These are phyloP conservation scores for Pseudomyrmex flavicornis DNA, from an alignment of 1,140 invertebrate genomes.

Conservation along the genomic window DNA sequence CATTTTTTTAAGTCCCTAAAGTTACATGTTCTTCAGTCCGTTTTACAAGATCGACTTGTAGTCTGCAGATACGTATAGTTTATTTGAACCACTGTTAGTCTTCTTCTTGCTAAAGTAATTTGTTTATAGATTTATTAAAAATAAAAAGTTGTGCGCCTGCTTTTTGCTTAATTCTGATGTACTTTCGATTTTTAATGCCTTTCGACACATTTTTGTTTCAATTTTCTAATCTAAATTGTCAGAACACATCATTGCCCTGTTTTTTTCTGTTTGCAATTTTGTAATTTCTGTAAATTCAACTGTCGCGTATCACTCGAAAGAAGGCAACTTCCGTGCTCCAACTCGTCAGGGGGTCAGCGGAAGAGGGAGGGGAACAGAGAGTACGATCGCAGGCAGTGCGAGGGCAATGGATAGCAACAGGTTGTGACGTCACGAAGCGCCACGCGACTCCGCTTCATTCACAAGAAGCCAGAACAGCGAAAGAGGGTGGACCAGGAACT, in stretches of 20 bases:
- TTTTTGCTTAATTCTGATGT: background rate
- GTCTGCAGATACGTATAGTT: no score
- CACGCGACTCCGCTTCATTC: conserved; percentile 81
- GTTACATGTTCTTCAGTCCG: no score
- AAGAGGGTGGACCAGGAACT: conserved; percentile 74
- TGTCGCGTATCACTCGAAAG: background rate
- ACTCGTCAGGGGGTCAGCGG: background rate
- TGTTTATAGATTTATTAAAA: background rate
- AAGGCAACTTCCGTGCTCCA: conserved; percentile 5
- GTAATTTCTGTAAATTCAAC: background rate
- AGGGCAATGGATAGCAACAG: conserved; percentile 80
- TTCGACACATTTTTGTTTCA: background rate
- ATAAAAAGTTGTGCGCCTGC: background rate
- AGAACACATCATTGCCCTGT: background rate
- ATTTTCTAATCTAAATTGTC: background rate
- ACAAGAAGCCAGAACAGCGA: conserved; percentile 67
- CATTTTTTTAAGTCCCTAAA: no score
- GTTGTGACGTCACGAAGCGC: conserved; percentile 80
- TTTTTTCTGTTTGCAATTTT: background rate
- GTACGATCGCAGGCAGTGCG: conserved; percentile 55
- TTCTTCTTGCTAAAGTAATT: background rate
- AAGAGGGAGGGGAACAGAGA: conserved; percentile 29
- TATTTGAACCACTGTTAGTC: no score
- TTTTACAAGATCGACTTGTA: no score
- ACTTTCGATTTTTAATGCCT: background rate